Conservation (phyloP, 2,797 vertebrate species). For the Caiman crocodilus region DNA sequence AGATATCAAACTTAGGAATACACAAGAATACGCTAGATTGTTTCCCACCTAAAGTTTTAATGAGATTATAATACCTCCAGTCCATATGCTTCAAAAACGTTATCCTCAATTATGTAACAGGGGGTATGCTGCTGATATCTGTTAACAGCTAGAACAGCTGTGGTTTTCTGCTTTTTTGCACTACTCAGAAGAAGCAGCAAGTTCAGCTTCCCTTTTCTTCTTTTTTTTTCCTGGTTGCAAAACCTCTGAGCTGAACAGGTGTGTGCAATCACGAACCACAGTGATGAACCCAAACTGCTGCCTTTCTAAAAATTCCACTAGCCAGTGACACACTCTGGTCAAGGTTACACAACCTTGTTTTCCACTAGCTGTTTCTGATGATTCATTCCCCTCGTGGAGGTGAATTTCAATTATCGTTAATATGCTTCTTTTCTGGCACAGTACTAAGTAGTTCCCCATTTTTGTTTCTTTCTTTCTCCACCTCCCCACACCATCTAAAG, state of each 20-base stretch:
- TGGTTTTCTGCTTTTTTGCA: conserved; percentile 87
- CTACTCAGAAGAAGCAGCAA: conserved; percentile 83
- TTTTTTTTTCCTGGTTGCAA: conserved; percentile 82
- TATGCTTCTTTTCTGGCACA: conserved; percentile 74
- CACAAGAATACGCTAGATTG: conserved; percentile 70
- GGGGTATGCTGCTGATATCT: conserved; percentile 84
- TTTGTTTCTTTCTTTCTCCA: conserved; percentile 63
- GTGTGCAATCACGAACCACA: conserved; percentile 88
- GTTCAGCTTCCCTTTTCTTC: conserved; percentile 85
- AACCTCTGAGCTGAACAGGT: conserved; percentile 88
- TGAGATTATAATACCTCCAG: conserved; percentile 83
- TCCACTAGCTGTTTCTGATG: conserved; percentile 86
- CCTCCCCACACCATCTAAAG: neutral
- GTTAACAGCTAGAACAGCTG: conserved; percentile 89
- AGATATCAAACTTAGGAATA: conserved; percentile 75
- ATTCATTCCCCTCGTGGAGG: conserved; percentile 85
- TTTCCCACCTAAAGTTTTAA: conserved; percentile 86
- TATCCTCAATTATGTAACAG: conserved; percentile 89
- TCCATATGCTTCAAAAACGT: conserved; percentile 87
- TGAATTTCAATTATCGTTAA: conserved; percentile 85
- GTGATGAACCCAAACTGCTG: conserved; percentile 86
- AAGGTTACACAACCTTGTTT: conserved; percentile 89
- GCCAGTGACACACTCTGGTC: conserved; percentile 83
- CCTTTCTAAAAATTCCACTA: conserved; percentile 87
- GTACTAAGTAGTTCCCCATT: conserved; percentile 79